Evolutionary conservation across 53 echinoderm and acorn worm genomes (phyloP), one percentile per base, ranked within the genome.

Genomic region (Luidia sarsii): DNA sequence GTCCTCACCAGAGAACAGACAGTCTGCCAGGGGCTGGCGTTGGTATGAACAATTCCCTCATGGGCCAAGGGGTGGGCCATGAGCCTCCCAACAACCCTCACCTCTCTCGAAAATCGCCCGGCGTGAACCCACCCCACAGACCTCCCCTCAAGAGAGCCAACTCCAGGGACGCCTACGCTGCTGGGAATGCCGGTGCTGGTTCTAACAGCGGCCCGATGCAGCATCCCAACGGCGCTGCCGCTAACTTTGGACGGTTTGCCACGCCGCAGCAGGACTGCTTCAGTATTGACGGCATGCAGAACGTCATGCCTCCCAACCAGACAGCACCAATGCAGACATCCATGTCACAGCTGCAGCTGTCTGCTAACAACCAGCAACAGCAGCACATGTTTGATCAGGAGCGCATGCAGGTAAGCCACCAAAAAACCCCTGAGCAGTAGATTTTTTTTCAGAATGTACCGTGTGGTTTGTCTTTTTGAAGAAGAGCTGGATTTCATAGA

Each of bases 241-340:
- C 16, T 30, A 77, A 77, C 33, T 77, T 77, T 27, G 84, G 64
- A 19, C 51, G 72, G 1, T 83, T 83, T 49, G 64, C 64, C 5
- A 48, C 73, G 2, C 48, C 55, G n/a, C 84, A 73, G 54, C 84
- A 45, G 9, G 57, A 57, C 29, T 34, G 82, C 29, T 72, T 50
- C 31, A 73, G 59, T 30, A 84, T 84, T 64, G 72, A 71, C 3
- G 72, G 65, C 3, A 84, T 84, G 72, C 84, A 84, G 53, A 64
- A 56, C 33, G 81, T 86, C 75, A 86, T 86, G 69, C 90, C 90
- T 23, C 90, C 90, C 6, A 90, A 90, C 68, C 90, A 90, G 67
- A 90, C 90, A 9, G 90, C 90, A 27, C 90, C 90, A 15, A 68
- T 82, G 48, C 81, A 81, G 41, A 75, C 81, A 27, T 82, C 86